Evolutionary conservation across 2,797 vertebrate species (phyloP).

Genomic region (Lagodon rhomboides): DNA sequence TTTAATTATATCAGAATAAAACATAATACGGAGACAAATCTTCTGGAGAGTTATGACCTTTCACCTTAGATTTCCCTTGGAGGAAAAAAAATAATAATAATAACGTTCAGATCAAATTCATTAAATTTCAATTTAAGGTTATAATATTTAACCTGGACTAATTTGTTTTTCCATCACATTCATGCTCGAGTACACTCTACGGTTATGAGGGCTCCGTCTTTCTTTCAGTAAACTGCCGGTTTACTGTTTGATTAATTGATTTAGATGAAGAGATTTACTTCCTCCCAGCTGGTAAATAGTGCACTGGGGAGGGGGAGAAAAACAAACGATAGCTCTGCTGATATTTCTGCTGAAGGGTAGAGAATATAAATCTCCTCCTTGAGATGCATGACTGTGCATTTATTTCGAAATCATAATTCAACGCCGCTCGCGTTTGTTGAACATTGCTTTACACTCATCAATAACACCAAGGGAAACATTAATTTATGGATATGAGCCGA

Average conservation of each 20-base stretch:
- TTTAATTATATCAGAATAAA: background rate
- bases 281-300: conserved; percentile 75
- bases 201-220: conserved; percentile 47
- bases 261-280: conserved; percentile 74
- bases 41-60: background rate
- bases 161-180: conserved; percentile 43
- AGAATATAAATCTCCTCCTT: conserved; percentile 75
- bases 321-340: conserved; percentile 76
- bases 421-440: conserved; percentile 72
- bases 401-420: conserved; percentile 77
- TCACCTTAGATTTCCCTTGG: background rate
- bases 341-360: conserved; percentile 80
- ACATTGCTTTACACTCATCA: conserved; percentile 67
- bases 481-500: conserved; percentile 68
- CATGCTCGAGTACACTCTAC: conserved; percentile 33
- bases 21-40: background rate
- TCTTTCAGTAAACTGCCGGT: conserved; percentile 53
- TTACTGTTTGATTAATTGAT: conserved; percentile 81
- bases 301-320: conserved; percentile 68
- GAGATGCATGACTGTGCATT: conserved; percentile 74
- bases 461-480: conserved; percentile 64
- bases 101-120: background rate
- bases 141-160: conserved; percentile 32
- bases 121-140: conserved; percentile 14
- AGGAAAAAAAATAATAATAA: background rate